Conservation (phyloP, 2,113 vertebrate genomes). For the Otus sunia region DNA sequence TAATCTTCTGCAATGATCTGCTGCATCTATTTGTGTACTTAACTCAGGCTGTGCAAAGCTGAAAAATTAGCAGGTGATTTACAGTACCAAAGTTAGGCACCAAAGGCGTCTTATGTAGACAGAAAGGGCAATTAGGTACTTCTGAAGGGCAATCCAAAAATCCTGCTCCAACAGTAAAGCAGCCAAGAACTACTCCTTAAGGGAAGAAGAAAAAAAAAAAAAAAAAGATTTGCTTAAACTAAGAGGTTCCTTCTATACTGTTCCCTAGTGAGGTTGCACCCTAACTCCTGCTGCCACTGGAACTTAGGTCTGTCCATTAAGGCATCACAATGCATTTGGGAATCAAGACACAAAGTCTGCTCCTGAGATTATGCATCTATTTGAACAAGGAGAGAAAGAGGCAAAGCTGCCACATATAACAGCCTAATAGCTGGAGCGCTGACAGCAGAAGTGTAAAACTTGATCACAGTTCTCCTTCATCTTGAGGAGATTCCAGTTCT, state of each 20-base stretch:
- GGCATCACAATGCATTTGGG: not conserved
- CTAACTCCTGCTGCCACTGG: not conserved
- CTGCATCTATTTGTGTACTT: not conserved
- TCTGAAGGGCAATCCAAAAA: slow-evolving; percentile 11
- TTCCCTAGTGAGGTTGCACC: not conserved
- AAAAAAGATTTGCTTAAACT: not conserved
- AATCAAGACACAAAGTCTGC: not conserved
- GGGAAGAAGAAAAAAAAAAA: not conserved
- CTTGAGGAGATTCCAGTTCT: slow-evolving; percentile 30
- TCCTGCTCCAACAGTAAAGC: not conserved
- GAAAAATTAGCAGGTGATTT: slow-evolving; percentile 44
- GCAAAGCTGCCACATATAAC: not conserved
- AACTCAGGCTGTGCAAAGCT: not conserved
- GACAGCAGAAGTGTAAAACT: slow-evolving; percentile 12
- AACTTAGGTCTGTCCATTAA: not conserved
- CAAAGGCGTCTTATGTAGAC: not conserved
- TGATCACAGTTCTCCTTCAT: not conserved
- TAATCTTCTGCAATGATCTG: not conserved
- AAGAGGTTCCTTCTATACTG: not conserved
- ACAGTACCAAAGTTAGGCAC: not conserved
- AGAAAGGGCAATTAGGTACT: not conserved
- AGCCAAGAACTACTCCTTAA: not conserved
- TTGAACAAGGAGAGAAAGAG: not conserved
- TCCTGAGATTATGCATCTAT: not conserved
- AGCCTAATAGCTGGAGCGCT: not conserved